Conservation (phyloP, 2,888 invertebrate species). For the Encarsia formosa region DNA sequence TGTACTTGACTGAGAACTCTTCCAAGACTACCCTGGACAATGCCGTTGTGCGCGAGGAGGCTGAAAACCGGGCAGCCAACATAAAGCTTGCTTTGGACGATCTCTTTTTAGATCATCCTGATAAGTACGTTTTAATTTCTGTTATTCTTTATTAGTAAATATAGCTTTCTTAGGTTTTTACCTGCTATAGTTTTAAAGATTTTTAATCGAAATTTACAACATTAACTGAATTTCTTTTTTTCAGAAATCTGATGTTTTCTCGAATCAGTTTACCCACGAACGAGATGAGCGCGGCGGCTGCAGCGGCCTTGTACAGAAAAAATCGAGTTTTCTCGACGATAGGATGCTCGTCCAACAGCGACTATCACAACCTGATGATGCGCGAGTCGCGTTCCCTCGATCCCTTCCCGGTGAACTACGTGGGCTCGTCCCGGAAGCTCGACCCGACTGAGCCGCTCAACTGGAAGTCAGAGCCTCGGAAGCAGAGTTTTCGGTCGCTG, state of each 20-base stretch:
- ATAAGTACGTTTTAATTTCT: constrained; percentile 1
- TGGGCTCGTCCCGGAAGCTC: constrained; percentile 1
- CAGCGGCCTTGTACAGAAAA: constrained; percentile 35
- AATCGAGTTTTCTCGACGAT: constrained; percentile 61
- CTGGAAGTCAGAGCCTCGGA: constrained; percentile 29
- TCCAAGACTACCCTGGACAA: constrained; percentile 54
- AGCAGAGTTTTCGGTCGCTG: constrained; percentile 50
- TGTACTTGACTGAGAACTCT: constrained; percentile 55
- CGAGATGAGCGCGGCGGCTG: too few relatives aligned
- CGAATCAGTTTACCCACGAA: constrained; percentile 10
- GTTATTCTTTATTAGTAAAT: background rate
- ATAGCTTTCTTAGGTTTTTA: too few relatives aligned
- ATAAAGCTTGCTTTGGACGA: constrained; percentile 46
- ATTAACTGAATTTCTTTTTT: too few relatives aligned
- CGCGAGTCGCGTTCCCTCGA: constrained; percentile 66
- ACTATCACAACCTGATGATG: constrained; percentile 38
- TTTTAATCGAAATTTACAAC: too few relatives aligned
- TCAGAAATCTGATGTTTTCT: constrained; percentile 1
- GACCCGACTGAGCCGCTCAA: constrained; percentile 12
- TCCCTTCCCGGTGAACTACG: constrained; percentile 53
- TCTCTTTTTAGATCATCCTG: constrained; percentile 33
- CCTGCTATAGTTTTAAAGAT: too few relatives aligned
- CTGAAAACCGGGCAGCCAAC: constrained; percentile 35
- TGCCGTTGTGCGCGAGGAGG: constrained; percentile 36
- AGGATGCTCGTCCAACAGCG: constrained; percentile 47